Percentiles rank a stretch among this genome's conserved stretches.
phyloP scores from a whole-genome alignment of 1,140 invertebrate genomes.

The Solenopsis invicta region DNA sequence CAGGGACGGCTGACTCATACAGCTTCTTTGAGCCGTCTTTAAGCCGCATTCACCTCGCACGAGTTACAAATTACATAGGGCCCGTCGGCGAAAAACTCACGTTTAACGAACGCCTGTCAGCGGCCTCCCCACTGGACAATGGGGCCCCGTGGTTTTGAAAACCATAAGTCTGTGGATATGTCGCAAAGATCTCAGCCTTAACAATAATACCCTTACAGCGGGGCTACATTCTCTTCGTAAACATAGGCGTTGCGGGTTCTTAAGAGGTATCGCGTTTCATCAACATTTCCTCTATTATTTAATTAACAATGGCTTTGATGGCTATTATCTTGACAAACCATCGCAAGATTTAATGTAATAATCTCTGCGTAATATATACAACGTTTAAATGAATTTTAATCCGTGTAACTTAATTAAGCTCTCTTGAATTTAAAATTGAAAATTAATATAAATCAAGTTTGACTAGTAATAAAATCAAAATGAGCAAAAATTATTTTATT shows the following conservation, averaged over 20 bases:
- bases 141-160: conserved; percentile 41
- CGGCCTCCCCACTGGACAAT: conserved; percentile 33
- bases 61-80: conserved; percentile 65
- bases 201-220: conserved; percentile 4
- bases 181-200: conserved; percentile 11
- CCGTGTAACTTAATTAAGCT: background rate
- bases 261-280: background rate
- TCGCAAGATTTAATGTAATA: background rate
- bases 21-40: conserved; percentile 46
- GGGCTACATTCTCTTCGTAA: conserved; percentile 12
- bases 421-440: background rate
- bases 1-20: conserved; percentile 44
- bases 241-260: conserved; percentile 7
- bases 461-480: background rate
- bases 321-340: background rate
- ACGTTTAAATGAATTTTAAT: background rate
- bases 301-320: background rate
- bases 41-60: conserved; percentile 58
- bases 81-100: conserved; percentile 43
- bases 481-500: background rate
- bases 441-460: background rate
- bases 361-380: background rate
- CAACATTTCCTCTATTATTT: conserved; percentile 40
- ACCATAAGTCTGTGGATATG: conserved; percentile 28
- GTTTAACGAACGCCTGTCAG: conserved; percentile 59